Evolutionary conservation across 2,113 vertebrate genomes (phyloP).

Genomic region (Petrocephalus microphthalmus): DNA sequence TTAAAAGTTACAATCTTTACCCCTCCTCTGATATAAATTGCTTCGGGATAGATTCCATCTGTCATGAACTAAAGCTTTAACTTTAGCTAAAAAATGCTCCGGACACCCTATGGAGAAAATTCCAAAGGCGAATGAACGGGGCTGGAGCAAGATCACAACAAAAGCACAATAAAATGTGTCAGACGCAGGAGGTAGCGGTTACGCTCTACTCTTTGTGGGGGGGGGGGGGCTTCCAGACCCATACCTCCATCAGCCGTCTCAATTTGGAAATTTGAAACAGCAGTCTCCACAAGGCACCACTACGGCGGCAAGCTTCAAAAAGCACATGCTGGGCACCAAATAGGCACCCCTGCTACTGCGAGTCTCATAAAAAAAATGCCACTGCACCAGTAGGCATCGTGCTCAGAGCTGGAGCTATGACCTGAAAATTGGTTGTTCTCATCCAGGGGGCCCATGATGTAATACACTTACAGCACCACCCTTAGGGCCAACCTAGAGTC

Average conservation of each 20-base stretch:
- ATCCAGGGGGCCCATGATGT: not conserved
- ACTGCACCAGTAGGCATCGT: not conserved
- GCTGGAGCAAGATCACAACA: not conserved
- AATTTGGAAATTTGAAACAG: too few relatives aligned
- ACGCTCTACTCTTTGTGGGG: not conserved
- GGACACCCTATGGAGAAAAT: constrained; percentile 2
- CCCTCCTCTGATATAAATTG: not conserved
- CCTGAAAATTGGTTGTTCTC: not conserved
- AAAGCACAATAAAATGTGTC: not conserved
- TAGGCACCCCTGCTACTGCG: not conserved
- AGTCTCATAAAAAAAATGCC: not conserved
- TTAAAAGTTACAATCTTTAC: not conserved
- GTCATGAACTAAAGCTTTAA: not conserved
- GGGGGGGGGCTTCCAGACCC: not conserved
- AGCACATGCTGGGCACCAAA: not conserved
- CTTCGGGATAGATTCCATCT: not conserved
- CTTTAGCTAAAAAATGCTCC: not conserved
- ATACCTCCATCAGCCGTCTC: not conserved
- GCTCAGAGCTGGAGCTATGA: not conserved
- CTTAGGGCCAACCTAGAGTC: not conserved
- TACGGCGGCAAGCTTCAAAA: not conserved
- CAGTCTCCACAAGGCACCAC: not conserved
- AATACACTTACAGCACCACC: not conserved
- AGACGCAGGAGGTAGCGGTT: not conserved
- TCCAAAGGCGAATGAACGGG: not conserved